A percentile compares a stretch with the other conserved stretches of the same genome.
Conservation (phyloP, 2,113 vertebrate species). For the Calyptommatus sinebrachiatus region DNA sequence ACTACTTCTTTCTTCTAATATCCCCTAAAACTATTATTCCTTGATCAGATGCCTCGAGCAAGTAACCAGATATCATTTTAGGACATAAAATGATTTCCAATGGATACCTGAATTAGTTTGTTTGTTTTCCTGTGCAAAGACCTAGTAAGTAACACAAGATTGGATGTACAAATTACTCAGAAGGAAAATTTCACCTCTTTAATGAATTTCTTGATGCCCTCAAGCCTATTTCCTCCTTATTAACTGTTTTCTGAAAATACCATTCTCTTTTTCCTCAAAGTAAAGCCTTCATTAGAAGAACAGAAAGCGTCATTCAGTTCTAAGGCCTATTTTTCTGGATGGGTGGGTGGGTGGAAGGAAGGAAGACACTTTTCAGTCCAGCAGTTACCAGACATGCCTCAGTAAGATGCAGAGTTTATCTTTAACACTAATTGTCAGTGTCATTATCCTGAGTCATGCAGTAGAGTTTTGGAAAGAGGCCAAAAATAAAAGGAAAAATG, state of each 20-base stretch:
- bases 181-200: conserved; percentile 24
- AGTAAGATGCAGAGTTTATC: conserved; percentile 36
- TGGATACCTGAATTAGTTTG: background rate
- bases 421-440: conserved; percentile 56
- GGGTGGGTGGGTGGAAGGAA: background rate
- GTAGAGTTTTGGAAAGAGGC: conserved; percentile 40
- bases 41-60: background rate
- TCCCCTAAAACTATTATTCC: background rate
- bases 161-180: background rate
- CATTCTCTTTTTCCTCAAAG: background rate
- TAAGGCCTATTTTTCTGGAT: conserved; percentile 28
- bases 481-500: conserved; percentile 43
- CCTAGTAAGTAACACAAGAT: background rate
- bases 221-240: background rate
- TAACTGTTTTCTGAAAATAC: background rate
- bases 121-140: background rate
- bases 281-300: conserved; percentile 24
- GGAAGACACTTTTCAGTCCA: background rate
- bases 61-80: background rate
- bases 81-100: background rate
- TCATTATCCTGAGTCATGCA: conserved; percentile 42
- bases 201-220: conserved; percentile 3
- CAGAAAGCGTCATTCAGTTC: conserved; percentile 41
- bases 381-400: conserved; percentile 46
- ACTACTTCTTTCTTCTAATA: no score